These are phyloP conservation scores for Tangara arthus DNA, from an alignment of 2,797 vertebrate genomes.

Conservation along the genomic window DNA sequence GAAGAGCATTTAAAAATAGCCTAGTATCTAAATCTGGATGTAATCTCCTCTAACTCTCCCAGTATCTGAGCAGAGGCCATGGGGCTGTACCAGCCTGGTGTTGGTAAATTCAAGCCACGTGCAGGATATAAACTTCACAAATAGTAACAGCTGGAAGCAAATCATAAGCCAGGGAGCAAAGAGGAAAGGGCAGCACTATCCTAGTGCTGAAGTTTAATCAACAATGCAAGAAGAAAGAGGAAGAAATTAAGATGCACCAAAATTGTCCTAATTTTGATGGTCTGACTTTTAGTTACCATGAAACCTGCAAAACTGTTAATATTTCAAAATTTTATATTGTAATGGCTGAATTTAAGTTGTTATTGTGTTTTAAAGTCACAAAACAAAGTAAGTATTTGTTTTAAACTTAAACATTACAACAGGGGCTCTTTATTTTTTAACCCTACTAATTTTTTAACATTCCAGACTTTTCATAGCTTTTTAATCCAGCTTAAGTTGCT, in stretches of 20 bases:
- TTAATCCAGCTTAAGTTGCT: neutral
- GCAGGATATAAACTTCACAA: neutral
- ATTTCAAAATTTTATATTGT: neutral
- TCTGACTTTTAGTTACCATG: neutral
- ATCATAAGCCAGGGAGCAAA: neutral
- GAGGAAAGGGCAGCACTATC: neutral
- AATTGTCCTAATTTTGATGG: neutral
- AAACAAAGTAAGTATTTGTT: neutral
- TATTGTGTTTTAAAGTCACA: neutral
- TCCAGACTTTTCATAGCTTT: neutral
- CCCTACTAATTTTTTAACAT: neutral
- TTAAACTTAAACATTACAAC: neutral
- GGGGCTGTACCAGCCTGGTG: neutral
- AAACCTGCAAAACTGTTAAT: neutral
- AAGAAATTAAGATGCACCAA: neutral
- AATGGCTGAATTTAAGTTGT: neutral
- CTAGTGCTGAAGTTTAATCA: neutral
- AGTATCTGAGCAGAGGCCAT: neutral
- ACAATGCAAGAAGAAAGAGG: neutral
- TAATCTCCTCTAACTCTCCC: slow-evolving; percentile 14
- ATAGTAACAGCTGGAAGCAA: neutral
- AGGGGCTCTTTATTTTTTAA: neutral
- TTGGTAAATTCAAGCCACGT: neutral
- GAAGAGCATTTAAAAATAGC: slow-evolving; percentile 33
- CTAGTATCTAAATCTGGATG: neutral